Evolutionary conservation across 2,113 vertebrate genomes (phyloP).

Genomic region (Lethenteron camtschaticum): DNA sequence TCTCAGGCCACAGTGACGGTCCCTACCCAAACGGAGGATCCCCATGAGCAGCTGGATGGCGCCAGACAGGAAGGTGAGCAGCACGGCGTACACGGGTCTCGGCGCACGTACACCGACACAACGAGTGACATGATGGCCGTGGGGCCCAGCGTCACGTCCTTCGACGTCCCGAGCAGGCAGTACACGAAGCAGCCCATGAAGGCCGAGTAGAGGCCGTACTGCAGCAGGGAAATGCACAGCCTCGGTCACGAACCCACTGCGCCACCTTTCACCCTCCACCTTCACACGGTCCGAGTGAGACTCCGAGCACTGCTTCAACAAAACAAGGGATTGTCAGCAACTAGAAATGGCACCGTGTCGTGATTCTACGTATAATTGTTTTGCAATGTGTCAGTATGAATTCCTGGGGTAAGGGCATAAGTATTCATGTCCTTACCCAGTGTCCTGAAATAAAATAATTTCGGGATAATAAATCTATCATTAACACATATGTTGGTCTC

Average conservation of each 20-base stretch:
- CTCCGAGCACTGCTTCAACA: too few relatives aligned
- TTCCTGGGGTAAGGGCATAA: too few relatives aligned
- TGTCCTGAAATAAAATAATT: too few relatives aligned
- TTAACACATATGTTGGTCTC: too few relatives aligned
- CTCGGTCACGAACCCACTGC: too few relatives aligned
- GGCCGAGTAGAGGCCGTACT: conserved; percentile 81
- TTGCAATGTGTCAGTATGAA: too few relatives aligned
- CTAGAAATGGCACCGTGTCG: too few relatives aligned
- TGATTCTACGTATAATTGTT: too few relatives aligned
- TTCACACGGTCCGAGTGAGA: too few relatives aligned
- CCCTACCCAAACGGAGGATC: conserved; percentile 50
- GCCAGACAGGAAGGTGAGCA: conserved; percentile 61
- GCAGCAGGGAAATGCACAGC: conserved; percentile 7
- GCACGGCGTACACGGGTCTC: conserved; percentile 31
- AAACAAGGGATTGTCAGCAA: not conserved
- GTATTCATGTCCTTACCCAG: too few relatives aligned
- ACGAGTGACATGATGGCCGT: conserved; percentile 93
- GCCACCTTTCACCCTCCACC: too few relatives aligned
- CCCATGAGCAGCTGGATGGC: conserved; percentile 57
- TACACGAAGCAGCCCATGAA: conserved; percentile 84
- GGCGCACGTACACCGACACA: conserved; percentile 43
- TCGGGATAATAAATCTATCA: too few relatives aligned
- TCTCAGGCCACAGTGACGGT: not conserved
- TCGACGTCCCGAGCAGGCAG: conserved; percentile 67
- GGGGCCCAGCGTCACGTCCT: conserved; percentile 76